Base-by-base conservation (phyloP, 2,113 vertebrate species). In the Phoxinus phoxinus region DNA sequence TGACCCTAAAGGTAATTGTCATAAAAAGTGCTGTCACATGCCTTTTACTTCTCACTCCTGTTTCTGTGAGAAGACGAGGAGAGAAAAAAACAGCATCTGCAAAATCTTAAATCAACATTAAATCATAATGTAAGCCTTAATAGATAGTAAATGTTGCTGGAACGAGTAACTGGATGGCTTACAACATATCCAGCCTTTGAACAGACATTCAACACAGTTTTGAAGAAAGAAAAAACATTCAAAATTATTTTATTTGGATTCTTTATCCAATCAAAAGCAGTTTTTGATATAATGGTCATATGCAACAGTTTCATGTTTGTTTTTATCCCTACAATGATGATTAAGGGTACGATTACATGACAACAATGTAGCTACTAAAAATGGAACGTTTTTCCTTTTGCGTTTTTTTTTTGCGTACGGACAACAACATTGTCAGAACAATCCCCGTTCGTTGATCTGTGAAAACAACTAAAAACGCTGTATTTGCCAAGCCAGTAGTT, bases 1-100 rank as follows among this genome's bases (percentile, higher is more conserved):
- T 89, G 88, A 89, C 89, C 89, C 88, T 86, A 78, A 82, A 89
- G 86, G 88, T 88, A 88, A 90, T 86, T 87, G 87, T 88, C 85
- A 81, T 83, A 81, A 86, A 87, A 77, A 80, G 73, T 79, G 80
- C 85, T 86, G 82, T 91, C 85, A 89, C 78, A 84, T 82, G 87
- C 69, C 67, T 89, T 89, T 85, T 79, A 85, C 77, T 81, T 85
- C 83, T 86, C 53, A 41, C 85, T 48, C 51, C 73, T 80, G 58
- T 87, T 84, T 63, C 79, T 27, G 35, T 19, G 4, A 63, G 35
- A 44, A 27, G 27, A 32, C 15, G 4, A 41, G 67, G 37, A 71
- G 10, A 71, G 21, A n/a, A 37, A 71, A 41, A n/a, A 67, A 71
- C 19, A 10, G 19, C 35, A 71, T 21, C 67, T 19, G 21, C 67